Percentiles rank a stretch among this genome's conserved stretches.
Conservation (phyloP, 2,797 vertebrate genomes). For the Myiotriccus ornatus region DNA sequence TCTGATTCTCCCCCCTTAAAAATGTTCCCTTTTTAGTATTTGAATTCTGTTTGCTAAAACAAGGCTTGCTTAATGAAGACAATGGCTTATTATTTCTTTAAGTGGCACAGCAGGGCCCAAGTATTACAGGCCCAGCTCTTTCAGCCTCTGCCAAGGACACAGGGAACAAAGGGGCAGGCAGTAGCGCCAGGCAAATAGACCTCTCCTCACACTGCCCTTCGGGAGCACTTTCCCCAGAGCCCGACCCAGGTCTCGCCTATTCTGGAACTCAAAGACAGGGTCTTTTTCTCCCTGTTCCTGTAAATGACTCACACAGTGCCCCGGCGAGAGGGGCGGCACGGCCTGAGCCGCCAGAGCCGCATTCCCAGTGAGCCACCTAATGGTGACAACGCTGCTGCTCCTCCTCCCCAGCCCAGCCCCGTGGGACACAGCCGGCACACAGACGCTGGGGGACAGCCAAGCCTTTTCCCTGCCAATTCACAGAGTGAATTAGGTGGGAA, state of each 20-base stretch:
- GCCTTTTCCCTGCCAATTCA: not conserved
- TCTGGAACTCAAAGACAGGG: constrained; percentile 48
- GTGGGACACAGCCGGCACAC: not conserved
- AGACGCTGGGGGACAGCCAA: not conserved
- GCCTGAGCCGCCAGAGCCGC: constrained; percentile 27
- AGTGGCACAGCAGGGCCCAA: constrained; percentile 82
- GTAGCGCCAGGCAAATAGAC: constrained; percentile 58
- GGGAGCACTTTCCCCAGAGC: constrained; percentile 52
- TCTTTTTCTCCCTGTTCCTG: constrained; percentile 29
- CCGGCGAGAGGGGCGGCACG: constrained; percentile 32
- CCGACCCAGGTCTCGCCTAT: constrained; percentile 46
- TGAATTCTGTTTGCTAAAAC: constrained; percentile 84
- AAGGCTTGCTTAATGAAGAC: constrained; percentile 86
- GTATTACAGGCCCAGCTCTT: constrained; percentile 75
- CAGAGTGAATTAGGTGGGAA: not conserved
- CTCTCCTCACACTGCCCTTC: constrained; percentile 39
- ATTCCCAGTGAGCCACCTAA: constrained; percentile 81
- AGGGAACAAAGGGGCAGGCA: constrained; percentile 76
- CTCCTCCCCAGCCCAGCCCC: not conserved
- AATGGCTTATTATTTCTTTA: constrained; percentile 86
- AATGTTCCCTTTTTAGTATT: constrained; percentile 70
- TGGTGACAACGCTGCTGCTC: constrained; percentile 41
- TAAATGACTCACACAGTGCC: constrained; percentile 36
- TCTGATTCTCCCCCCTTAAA: constrained; percentile 53
- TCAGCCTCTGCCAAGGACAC: constrained; percentile 85